phyloP scores from a whole-genome alignment of 2,888 invertebrate genomes.

The Xanthia icteritia region DNA sequence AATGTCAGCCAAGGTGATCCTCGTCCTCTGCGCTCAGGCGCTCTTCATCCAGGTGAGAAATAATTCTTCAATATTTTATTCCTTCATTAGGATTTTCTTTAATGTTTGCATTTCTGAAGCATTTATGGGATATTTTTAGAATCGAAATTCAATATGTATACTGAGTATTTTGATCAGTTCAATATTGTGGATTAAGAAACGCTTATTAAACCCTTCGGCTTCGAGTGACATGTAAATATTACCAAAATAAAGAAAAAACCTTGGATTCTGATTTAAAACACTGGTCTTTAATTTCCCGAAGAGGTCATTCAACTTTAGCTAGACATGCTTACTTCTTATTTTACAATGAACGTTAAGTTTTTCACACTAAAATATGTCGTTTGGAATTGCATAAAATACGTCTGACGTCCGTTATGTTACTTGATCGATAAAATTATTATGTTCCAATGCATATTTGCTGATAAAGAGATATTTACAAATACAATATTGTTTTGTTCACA shows the following conservation, averaged over 20 bases:
- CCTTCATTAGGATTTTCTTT: too few species aligned
- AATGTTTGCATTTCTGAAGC: too few species aligned
- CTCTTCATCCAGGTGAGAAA: constrained; percentile 34
- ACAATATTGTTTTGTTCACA: background rate
- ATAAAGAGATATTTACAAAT: background rate
- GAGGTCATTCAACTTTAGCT: too few species aligned
- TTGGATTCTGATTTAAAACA: background rate
- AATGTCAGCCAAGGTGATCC: constrained; percentile 30
- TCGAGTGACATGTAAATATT: too few species aligned
- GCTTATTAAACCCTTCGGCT: background rate
- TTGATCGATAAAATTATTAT: background rate
- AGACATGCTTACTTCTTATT: too few species aligned
- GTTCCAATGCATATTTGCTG: background rate
- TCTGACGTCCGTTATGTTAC: background rate
- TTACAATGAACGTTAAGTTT: too few species aligned
- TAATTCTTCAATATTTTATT: background rate
- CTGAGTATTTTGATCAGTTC: background rate
- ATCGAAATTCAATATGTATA: too few species aligned
- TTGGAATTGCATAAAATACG: background rate
- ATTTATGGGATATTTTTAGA: too few species aligned
- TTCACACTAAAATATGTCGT: background rate
- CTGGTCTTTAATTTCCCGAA: too few species aligned
- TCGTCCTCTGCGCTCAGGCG: constrained; percentile 38
- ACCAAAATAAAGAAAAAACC: background rate
- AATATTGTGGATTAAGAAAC: background rate